These are phyloP conservation scores for Agriopis aurantiaria DNA, from an alignment of 2,888 invertebrate species.

Conservation along the genomic window DNA sequence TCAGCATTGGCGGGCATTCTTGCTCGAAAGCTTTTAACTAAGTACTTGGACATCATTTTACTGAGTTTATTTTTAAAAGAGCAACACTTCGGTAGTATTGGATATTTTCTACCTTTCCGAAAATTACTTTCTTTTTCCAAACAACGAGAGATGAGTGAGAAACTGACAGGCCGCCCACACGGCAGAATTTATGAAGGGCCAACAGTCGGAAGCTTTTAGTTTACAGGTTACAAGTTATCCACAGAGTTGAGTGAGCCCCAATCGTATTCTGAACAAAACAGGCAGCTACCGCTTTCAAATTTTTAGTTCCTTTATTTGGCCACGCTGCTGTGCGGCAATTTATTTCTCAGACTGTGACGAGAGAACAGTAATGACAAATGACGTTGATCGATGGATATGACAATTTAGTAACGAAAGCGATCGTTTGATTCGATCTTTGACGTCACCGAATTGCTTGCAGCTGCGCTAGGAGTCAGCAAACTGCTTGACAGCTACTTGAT, in stretches of 20 bases:
- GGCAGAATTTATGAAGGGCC: constrained; percentile 20
- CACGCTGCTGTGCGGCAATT: neutral
- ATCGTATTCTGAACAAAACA: neutral
- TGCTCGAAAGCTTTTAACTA: constrained; percentile 20
- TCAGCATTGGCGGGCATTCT: neutral
- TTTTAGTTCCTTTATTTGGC: neutral
- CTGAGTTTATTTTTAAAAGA: constrained; percentile 18
- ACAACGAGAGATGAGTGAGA: constrained; percentile 19
- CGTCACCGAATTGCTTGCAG: constrained; percentile 23
- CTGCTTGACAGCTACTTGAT: constrained; percentile 31
- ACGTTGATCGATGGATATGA: constrained; percentile 12
- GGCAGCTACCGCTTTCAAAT: neutral
- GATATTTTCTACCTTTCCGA: constrained; percentile 12
- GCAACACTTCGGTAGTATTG: constrained; percentile 2
- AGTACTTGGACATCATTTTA: constrained; percentile 8
- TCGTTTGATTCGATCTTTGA: constrained; percentile 24
- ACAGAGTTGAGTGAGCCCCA: neutral
- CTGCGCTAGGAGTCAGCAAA: constrained; percentile 22
- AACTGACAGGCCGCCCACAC: constrained; percentile 19
- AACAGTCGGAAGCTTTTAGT: constrained; percentile 14
- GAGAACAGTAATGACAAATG: constrained; percentile 30
- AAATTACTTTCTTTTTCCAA: constrained; percentile 19
- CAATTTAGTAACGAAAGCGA: constrained; percentile 26
- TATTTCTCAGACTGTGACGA: neutral
- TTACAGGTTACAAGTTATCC: neutral